Evolutionary conservation across 2,888 invertebrate species (phyloP), one percentile per base, ranked within the genome.

Genomic region (Cantharis flavilabris): DNA sequence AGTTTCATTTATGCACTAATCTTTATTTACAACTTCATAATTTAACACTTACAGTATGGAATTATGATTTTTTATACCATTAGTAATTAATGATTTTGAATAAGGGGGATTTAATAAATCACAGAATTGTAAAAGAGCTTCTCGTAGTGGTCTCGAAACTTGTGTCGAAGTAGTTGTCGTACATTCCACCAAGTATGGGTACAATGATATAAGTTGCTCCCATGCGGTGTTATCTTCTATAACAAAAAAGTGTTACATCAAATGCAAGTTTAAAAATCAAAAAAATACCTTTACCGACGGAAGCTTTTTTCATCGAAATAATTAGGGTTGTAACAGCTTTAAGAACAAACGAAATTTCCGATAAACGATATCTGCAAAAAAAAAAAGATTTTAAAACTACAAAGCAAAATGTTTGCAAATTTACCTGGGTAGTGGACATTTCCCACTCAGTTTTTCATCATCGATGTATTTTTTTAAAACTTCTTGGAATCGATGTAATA

Each of bases 291-390:
- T 97, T 97, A 73, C 94, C 94, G 71, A 94, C 91, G 16, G 97
- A 95, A 62, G 97, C 97, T 85, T 96, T 96, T 89, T 98, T 97
- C 91, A 98, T 93, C 3, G 98, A 97, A 71, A 95, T 93, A 7
- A 98, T 94, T 65, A 98, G 90, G 0, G 98, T 98, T 33, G 97
- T 96, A 74, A 98, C 94, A 73, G 98, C 98, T 88, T 98, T 97
- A 73, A 98, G 88, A 26, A 98, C 98, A 89, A 98, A 98, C 70
- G 97, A 97, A 88, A 98, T 97, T 90, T 98, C 98, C 3, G 98
- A 97, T 80, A 98, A 90, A 79, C 98, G 92, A 86, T 97, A 97
- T 89, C 98, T 97, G 88, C 79, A 75, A 89, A 87, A 70, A 83
- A 80, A 72, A 9, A 11, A 0, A 30, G 2, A 16, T 13, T 67